Base-by-base conservation (phyloP, 2,888 invertebrate genomes). In the Acheta domesticus region DNA sequence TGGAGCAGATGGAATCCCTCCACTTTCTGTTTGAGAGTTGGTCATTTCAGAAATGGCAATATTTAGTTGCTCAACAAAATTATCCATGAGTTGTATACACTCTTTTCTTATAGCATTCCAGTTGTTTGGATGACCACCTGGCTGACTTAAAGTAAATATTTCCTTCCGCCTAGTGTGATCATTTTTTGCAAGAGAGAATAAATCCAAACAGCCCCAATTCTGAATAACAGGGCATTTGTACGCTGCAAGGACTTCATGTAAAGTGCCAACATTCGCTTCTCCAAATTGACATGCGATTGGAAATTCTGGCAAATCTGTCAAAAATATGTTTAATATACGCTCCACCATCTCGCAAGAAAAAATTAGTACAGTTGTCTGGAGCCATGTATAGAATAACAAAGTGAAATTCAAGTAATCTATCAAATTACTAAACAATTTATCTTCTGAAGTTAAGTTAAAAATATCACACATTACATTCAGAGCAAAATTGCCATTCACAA, bases 81-180 rank as follows among this genome's bases (percentile, higher is more conserved):
- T 89, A 81, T 90, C 90, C 4, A 96, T 88, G 0, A 92, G 87
- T 50, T 86, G 86, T 14, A 94, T 85, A 85, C 92, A 91, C 83
- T 91, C 91, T 80, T 91, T 90, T 76, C 91, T 85, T 14, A 96
- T 86, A 82, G 90, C 90, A 84, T 92, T 94, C 96, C 96, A 96
- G 84, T 94, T 95, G 84, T 94, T 92, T 0, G 96, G 95, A 86
- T 96, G 96, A 49, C 95, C 95, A 23, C 96, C 95, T 48, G 95
- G 95, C 84, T 93, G 91, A 49, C 94, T 94, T 0, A 95, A 87
- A 19, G 91, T 89, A 85, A 93, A 96, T 75, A 96, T 88, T 80
- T 91, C 87, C 83, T 88, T 86, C 77, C 96, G 89, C 83, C 94
- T 89, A 0, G 82, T 78, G 36, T 87, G 85, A 75, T 92, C 91